Evolutionary conservation across 2,797 vertebrate species (phyloP).

Genomic region (Bryconaethiops microstoma): DNA sequence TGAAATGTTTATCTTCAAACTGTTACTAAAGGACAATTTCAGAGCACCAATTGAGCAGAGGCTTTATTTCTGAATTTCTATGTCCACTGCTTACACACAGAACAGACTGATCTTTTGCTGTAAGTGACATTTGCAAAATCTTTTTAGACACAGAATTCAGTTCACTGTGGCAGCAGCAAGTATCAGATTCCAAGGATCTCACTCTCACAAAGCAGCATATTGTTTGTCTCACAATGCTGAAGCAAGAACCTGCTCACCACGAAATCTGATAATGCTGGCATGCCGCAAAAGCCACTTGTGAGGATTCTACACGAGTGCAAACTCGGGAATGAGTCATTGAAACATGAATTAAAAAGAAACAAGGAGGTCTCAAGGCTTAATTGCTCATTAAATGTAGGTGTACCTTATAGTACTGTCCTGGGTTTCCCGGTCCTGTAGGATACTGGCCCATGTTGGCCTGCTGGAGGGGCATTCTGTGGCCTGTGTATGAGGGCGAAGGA

Average conservation of each 20-base stretch:
- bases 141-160: slow-evolving; percentile 34
- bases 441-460: slow-evolving; percentile 83
- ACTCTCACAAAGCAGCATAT: slow-evolving; percentile 39
- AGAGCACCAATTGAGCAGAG: background rate
- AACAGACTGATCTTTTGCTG: slow-evolving; percentile 23
- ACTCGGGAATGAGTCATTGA: background rate
- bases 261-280: slow-evolving; percentile 39
- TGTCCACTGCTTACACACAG: background rate
- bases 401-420: slow-evolving; percentile 77
- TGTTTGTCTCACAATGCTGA: slow-evolving; percentile 45
- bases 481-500: slow-evolving; percentile 86
- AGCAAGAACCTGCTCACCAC: slow-evolving; percentile 42
- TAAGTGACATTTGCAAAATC: slow-evolving; percentile 39
- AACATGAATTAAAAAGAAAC: background rate
- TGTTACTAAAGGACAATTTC: background rate
- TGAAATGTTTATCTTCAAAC: background rate
- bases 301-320: background rate
- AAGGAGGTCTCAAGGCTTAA: background rate
- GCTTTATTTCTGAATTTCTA: background rate
- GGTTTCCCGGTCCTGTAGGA: slow-evolving; percentile 77
- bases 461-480: slow-evolving; percentile 85
- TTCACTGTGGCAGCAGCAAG: slow-evolving; percentile 33
- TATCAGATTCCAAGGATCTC: slow-evolving; percentile 39
- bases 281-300: background rate
- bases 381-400: no score